Base-by-base conservation (phyloP, 2,888 invertebrate species). In the Nomada flava region DNA sequence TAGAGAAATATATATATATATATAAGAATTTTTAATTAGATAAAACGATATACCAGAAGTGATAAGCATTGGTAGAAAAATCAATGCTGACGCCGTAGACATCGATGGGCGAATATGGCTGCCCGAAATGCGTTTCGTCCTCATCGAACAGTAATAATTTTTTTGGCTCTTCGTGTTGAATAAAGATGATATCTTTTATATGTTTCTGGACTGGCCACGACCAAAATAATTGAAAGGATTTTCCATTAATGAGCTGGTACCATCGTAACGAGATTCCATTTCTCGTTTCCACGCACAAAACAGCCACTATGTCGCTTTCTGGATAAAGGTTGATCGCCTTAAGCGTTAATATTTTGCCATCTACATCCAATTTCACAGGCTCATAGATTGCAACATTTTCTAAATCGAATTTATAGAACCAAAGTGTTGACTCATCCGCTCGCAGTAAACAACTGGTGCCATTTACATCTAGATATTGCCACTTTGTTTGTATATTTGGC, bases 11-110 rank as follows among this genome's bases (percentile, higher is more conserved):
- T 1, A 13, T 10, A 13, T 10, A 13, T 10, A 13, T 13, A 59
- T 7, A 20, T 10, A 11, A 2, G 13, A 47, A 57, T n/a, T n/a
- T 23, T 20, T 10, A 52, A 80, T 76, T 11, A 7, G 44, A 23
- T 23, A 23, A 57, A 57, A 57, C 20, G 20, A 75, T 79, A 89
- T 90, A 94, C 94, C 93, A 92, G 50, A 90, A 91, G 72, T 91
- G 76, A 4, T 79, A 84, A 20, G 62, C 62, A 11, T 86, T 72
- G 42, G 67, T 78, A 0, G 47, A 18, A 23, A 85, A 74, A 62
- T 90, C 83, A 62, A 93, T 83, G 42, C 72, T 82, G 76, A 94
- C 92, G 36, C 92, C 90, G 73, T 94, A 94, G 55, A 94, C 79
- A 83, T 93, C 91, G 4, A 92, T 88, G 5, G 86, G 68, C 7